A percentile compares a stretch with the other conserved stretches of the same genome.
Evolutionary conservation across 2,113 vertebrate genomes (phyloP).

Genomic region (Hemibagrus wyckioides): DNA sequence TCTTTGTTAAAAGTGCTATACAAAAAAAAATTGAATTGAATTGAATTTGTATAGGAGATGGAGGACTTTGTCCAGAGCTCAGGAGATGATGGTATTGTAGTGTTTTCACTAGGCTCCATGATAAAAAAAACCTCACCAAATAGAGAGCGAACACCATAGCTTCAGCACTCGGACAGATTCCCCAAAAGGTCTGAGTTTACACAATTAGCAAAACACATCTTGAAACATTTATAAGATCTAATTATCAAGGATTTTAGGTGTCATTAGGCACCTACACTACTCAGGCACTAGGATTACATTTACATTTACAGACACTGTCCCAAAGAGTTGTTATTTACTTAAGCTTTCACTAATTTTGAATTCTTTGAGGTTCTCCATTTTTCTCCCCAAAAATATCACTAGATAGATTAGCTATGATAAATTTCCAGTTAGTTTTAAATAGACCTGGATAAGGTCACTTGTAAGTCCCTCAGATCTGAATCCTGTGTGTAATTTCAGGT

Average conservation of each 20-base stretch:
- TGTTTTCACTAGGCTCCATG: constrained; percentile 84
- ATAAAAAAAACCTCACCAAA: constrained; percentile 74
- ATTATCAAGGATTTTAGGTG: background rate
- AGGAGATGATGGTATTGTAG: constrained; percentile 77
- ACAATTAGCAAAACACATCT: background rate
- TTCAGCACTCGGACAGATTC: constrained; percentile 76
- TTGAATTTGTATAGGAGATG: constrained; percentile 75
- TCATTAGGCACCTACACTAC: no score
- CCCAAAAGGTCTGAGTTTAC: constrained; percentile 90
- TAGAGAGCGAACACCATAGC: constrained; percentile 79
- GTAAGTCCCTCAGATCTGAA: background rate
- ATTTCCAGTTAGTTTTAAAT: no score
- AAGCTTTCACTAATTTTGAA: no score
- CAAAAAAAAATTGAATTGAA: no score
- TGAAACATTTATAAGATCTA: background rate
- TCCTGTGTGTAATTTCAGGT: constrained; percentile 70
- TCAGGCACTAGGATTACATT: no score
- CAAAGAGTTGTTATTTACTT: no score
- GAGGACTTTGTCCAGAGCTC: constrained; percentile 84
- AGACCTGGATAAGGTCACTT: background rate
- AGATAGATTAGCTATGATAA: no score
- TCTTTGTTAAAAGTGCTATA: no score
- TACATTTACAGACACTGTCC: no score
- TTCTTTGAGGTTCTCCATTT: background rate
- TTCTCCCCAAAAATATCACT: background rate